Conservation (phyloP, 2,888 invertebrate genomes). For the Sesamia inferens region DNA sequence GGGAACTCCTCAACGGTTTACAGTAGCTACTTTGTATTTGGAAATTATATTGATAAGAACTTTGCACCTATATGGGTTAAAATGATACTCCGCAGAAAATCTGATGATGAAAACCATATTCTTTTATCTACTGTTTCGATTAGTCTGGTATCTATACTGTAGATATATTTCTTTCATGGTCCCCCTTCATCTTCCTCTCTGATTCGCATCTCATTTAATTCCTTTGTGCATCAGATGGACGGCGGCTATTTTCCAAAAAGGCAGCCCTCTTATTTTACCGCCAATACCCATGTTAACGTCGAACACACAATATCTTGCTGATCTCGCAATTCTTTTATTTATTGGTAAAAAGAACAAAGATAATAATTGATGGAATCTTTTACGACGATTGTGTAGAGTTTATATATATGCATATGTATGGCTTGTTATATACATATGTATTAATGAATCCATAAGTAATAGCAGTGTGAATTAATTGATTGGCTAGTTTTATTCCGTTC, state of each 20-base stretch:
- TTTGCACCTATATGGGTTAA: too few relatives aligned
- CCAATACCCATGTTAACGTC: conserved; percentile 64
- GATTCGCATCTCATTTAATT: conserved; percentile 69
- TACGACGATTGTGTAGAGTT: conserved; percentile 10
- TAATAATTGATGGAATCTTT: conserved; percentile 54
- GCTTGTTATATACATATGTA: background rate
- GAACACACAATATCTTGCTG: conserved; percentile 53
- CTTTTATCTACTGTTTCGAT: background rate
- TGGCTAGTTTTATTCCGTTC: background rate
- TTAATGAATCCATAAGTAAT: background rate
- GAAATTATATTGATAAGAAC: too few relatives aligned
- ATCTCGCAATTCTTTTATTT: conserved; percentile 57
- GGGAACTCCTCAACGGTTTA: too few relatives aligned
- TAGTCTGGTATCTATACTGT: background rate
- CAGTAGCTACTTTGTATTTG: too few relatives aligned
- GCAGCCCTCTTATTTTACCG: conserved; percentile 57
- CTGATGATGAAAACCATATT: too few relatives aligned
- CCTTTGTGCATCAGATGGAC: conserved; percentile 65
- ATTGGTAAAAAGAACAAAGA: conserved; percentile 58
- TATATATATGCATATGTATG: background rate
- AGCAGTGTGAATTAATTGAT: background rate
- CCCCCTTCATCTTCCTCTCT: conserved; percentile 42
- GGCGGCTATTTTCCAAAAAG: conserved; percentile 68
- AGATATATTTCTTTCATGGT: conserved; percentile 29
- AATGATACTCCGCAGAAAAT: too few relatives aligned